Percentiles rank a stretch among this genome's conserved stretches.
Conservation (phyloP, 2,113 vertebrate species). For the Sinocyclocheilus anophthalmus region DNA sequence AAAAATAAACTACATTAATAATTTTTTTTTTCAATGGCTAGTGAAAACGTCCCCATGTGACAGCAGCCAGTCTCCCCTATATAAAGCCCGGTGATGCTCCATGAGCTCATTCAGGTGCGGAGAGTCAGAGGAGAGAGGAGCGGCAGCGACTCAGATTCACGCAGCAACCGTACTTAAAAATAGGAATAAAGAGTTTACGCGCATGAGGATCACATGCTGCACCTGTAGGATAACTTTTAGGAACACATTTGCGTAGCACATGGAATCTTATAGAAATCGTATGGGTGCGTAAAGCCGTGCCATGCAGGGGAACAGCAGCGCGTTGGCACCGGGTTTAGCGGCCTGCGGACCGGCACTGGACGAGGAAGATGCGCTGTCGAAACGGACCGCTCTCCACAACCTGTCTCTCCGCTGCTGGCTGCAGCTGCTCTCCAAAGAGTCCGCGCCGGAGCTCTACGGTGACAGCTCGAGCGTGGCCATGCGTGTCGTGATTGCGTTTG, state of each 20-base stretch:
- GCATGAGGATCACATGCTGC: neutral
- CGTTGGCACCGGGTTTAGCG: conserved; percentile 40
- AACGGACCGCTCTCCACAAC: conserved; percentile 61
- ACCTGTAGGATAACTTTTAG: neutral
- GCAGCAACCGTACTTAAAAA: neutral
- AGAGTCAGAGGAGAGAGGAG: neutral
- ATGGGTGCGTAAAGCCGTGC: conserved; percentile 11
- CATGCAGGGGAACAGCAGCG: conserved; percentile 62
- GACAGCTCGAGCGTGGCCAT: conserved; percentile 72
- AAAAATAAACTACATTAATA: neutral
- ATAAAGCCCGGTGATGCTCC: conserved; percentile 13
- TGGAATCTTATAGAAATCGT: neutral
- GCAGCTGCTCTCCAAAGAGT: conserved; percentile 74
- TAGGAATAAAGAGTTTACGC: neutral
- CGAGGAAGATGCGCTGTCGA: conserved; percentile 61
- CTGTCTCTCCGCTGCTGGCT: conserved; percentile 78
- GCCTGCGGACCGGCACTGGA: conserved; percentile 64
- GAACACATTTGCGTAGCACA: neutral
- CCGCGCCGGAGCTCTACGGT: conserved; percentile 67
- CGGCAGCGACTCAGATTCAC: neutral
- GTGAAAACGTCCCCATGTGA: neutral
- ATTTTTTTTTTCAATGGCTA: neutral
- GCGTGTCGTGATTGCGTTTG: conserved; percentile 72
- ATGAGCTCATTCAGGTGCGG: conserved; percentile 41
- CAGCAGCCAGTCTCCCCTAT: conserved; percentile 6